Conservation (phyloP, 2,888 invertebrate genomes). For the Pemphredon lugubris region DNA sequence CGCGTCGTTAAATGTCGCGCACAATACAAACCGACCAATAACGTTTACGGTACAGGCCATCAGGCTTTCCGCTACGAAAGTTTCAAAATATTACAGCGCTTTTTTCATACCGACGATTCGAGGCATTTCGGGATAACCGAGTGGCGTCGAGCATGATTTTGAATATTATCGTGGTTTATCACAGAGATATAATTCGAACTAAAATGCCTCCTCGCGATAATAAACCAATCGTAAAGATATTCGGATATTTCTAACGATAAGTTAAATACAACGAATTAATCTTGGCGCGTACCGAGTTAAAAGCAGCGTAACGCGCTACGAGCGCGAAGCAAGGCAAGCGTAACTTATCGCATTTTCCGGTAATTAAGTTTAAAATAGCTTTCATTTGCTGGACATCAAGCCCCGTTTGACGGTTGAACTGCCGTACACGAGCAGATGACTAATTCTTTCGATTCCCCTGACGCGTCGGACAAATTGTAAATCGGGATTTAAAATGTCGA, state of each 20-base stretch:
- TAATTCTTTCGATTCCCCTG: slow-evolving; percentile 34
- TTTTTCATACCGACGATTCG: background rate
- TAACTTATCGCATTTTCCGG: slow-evolving; percentile 26
- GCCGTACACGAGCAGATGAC: slow-evolving; percentile 13
- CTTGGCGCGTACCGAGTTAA: background rate
- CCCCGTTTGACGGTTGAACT: slow-evolving; percentile 25
- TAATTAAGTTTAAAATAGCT: slow-evolving; percentile 38
- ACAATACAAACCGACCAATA: slow-evolving; percentile 28
- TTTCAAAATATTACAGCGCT: slow-evolving; percentile 28
- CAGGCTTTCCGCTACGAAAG: slow-evolving; percentile 6
- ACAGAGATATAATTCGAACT: no score
- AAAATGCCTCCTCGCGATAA: no score
- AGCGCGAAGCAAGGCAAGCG: background rate
- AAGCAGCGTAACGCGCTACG: slow-evolving; percentile 6
- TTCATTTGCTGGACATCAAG: background rate
- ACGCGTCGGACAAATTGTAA: slow-evolving; percentile 23
- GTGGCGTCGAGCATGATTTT: no score
- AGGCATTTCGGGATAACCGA: background rate
- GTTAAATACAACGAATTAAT: background rate
- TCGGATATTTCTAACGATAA: no score
- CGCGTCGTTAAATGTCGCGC: slow-evolving; percentile 41
- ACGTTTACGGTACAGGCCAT: slow-evolving; percentile 15
- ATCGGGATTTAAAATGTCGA: slow-evolving; percentile 20
- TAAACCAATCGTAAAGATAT: no score
- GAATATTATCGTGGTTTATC: no score